A percentile compares a stretch with the other conserved stretches of the same genome.
phyloP scores from a whole-genome alignment of 1,140 invertebrate genomes.

The Chlorops oryzae region DNA sequence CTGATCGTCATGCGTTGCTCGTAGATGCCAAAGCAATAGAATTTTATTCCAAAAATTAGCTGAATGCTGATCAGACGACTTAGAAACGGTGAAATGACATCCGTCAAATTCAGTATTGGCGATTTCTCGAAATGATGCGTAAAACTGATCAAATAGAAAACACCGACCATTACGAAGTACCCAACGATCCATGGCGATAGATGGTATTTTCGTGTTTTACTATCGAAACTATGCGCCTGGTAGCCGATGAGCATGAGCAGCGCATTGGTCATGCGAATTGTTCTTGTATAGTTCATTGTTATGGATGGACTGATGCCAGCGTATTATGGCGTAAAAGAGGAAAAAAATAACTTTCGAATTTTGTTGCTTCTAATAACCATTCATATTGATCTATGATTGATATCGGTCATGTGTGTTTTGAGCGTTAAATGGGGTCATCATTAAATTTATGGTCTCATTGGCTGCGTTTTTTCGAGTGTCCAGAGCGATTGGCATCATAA shows the following conservation, averaged over 20 bases:
- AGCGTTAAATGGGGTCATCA: no score
- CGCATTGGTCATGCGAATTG: constrained; percentile 26
- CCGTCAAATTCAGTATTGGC: constrained; percentile 22
- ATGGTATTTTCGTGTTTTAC: constrained; percentile 20
- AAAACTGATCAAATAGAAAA: constrained; percentile 28
- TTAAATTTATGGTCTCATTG: no score
- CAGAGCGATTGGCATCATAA: no score
- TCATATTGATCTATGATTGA: no score
- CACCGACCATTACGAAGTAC: constrained; percentile 21
- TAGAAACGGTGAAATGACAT: constrained; percentile 33
- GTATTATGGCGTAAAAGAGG: no score
- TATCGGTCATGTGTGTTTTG: no score
- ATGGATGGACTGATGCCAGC: no score
- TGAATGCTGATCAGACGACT: constrained; percentile 23
- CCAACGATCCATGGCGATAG: constrained; percentile 20
- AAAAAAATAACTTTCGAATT: no score
- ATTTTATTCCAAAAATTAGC: constrained; percentile 28
- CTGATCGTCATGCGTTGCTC: constrained; percentile 17
- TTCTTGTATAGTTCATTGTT: constrained; percentile 32
- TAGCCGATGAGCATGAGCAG: constrained; percentile 30
- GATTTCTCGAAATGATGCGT: constrained; percentile 28
- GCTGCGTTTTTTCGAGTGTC: no score
- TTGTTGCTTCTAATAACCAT: no score
- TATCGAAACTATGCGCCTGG: constrained; percentile 32
- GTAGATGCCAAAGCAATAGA: constrained; percentile 24